Base-by-base conservation (phyloP, 2,113 vertebrate genomes). In the Gadus chalcogrammus region DNA sequence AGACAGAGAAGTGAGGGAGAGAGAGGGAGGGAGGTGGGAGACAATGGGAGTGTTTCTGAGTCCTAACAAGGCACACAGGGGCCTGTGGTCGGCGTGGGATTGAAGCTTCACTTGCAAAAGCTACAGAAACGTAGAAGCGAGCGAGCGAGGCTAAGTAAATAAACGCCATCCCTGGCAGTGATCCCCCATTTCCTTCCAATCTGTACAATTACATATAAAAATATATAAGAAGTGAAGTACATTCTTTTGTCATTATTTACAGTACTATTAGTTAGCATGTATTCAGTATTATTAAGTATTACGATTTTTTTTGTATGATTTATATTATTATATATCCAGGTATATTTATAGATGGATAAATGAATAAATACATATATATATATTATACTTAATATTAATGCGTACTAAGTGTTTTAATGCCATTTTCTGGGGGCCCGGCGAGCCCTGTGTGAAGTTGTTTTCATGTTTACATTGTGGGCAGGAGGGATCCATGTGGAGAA, bases 391-490 rank as follows among this genome's bases (percentile, higher is more conserved):
- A 12, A 13, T 48, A 12, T 48, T 12, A 48, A 2, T 9, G 2
- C 11, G 42, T 48, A 48, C 12, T 48, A 48, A 61, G 4, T 35
- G 31, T 65, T 61, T 69, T 68, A 62, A 71, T 55, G 7, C n/a
- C 62, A 16, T 12, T 7, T 15, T 28, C 13, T 20, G 16, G 73
- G 65, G 38, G 7, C 22, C 18, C 31, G 5, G 31, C 31, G 31
- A 35, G 31, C 31, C 42, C 42, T n/a, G 53, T 74, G 67, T 72
- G 59, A 73, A 18, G 58, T 67, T 48, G 12, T 67, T 60, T 48
- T 6, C 38, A 22, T 80, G 69, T 83, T 80, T 71, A 80, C 61
- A 22, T 62, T 74, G 35, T n/a, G 4, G 72, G 61, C 8, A 71
- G 58, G 70, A 67, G 63, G 31, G 74, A 48, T 20, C 35, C 68